Evolutionary conservation across 2,888 invertebrate species (phyloP).

Genomic region (Apodemia mormo): DNA sequence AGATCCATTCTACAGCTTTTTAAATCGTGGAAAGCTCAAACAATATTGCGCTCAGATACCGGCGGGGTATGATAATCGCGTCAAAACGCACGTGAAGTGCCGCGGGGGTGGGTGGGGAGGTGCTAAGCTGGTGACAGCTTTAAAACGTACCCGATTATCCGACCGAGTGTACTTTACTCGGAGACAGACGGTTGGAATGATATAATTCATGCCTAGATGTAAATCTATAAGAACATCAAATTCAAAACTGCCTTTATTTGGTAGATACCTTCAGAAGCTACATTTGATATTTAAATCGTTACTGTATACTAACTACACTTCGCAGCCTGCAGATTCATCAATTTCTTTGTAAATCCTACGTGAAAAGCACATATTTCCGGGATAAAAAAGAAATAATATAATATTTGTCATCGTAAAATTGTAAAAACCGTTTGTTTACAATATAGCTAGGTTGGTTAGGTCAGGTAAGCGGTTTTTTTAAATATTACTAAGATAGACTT

Average conservation of each 20-base stretch:
- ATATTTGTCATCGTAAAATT: no score
- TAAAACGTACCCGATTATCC: constrained; percentile 77
- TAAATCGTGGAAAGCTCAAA: constrained; percentile 48
- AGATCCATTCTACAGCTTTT: constrained; percentile 42
- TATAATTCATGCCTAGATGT: constrained; percentile 60
- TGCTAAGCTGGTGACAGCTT: constrained; percentile 75
- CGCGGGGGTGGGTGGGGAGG: constrained; percentile 44
- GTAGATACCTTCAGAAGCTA: not conserved
- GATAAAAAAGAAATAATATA: no score
- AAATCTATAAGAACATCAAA: constrained; percentile 21
- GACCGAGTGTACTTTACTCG: constrained; percentile 63
- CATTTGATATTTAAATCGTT: not conserved
- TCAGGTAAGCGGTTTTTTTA: no score
- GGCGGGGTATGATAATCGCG: constrained; percentile 80
- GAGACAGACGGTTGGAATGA: constrained; percentile 48
- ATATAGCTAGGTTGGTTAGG: no score
- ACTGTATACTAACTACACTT: not conserved
- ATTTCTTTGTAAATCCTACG: no score
- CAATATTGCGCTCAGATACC: constrained; percentile 78
- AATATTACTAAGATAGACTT: no score
- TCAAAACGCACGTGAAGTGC: constrained; percentile 81
- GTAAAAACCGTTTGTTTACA: no score
- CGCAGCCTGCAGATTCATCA: not conserved
- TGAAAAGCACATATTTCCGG: no score
- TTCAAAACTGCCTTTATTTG: constrained; percentile 16